Evolutionary conservation across 2,797 vertebrate genomes (phyloP).

Genomic region (Champsocephalus gunnari): DNA sequence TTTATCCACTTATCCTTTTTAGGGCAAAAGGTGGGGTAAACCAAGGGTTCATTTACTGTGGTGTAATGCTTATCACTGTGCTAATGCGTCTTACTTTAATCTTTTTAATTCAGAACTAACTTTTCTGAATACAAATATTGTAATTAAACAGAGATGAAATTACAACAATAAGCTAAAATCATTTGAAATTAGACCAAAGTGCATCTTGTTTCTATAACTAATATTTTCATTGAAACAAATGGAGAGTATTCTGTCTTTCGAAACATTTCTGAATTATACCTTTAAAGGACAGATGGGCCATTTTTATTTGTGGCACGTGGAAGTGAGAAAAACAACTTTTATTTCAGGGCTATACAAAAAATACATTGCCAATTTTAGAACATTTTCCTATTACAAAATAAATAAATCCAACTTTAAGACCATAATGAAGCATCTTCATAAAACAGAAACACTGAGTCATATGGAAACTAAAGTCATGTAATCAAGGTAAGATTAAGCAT

Average conservation of each 20-base stretch:
- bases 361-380: neutral
- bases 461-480: neutral
- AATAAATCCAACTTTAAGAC: neutral
- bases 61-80: too few relatives aligned
- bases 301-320: neutral
- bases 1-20: slow-evolving; percentile 8
- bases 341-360: neutral
- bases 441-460: neutral
- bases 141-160: neutral
- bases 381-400: neutral
- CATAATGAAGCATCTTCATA: neutral
- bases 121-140: neutral
- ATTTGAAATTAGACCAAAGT: neutral
- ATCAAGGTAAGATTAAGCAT: neutral
- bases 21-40: neutral
- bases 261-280: neutral
- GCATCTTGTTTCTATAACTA: neutral
- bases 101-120: neutral
- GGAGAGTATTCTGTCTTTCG: neutral
- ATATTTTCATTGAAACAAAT: neutral
- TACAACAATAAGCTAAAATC: neutral
- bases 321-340: neutral
- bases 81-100: neutral
- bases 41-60: neutral
- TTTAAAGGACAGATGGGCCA: neutral